Evolutionary conservation across 1,140 invertebrate genomes (phyloP).

Genomic region (Eufriesea mexicana): DNA sequence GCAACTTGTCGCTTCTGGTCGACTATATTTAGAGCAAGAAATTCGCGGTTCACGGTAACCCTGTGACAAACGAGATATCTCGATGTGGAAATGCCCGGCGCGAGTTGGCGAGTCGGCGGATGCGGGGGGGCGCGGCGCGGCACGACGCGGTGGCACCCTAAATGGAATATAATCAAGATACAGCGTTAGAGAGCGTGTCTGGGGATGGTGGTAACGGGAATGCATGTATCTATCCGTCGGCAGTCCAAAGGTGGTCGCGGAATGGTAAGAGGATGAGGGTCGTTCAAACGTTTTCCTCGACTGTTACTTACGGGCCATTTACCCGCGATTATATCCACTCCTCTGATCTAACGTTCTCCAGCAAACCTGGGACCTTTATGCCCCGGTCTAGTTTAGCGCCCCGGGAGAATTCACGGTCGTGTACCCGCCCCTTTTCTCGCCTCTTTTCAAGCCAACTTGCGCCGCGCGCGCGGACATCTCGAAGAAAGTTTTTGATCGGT

Average conservation of each 20-base stretch:
- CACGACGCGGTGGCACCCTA: slow-evolving; percentile 39
- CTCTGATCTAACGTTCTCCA: slow-evolving; percentile 59
- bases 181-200: slow-evolving; percentile 48
- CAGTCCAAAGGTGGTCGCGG: slow-evolving; percentile 43
- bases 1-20: slow-evolving; percentile 56
- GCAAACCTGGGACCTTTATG: slow-evolving; percentile 23
- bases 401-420: slow-evolving; percentile 1
- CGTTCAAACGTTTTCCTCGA: slow-evolving; percentile 63
- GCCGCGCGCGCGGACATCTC: slow-evolving; percentile 10
- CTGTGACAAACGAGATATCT: slow-evolving; percentile 64
- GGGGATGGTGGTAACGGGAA: slow-evolving; percentile 39
- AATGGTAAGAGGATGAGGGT: slow-evolving; percentile 12
- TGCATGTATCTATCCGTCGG: slow-evolving; percentile 55
- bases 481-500: slow-evolving; percentile 45
- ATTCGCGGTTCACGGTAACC: slow-evolving; percentile 58
- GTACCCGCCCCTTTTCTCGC: neutral
- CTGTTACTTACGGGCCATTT: slow-evolving; percentile 72
- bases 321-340: slow-evolving; percentile 66
- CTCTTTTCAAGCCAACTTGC: neutral
- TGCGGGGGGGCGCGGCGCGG: slow-evolving; percentile 10
- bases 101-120: slow-evolving; percentile 47
- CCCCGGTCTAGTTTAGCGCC: slow-evolving; percentile 34
- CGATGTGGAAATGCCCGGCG: slow-evolving; percentile 45
- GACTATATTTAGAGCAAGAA: slow-evolving; percentile 54
- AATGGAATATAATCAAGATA: slow-evolving; percentile 73